phyloP scores from a whole-genome alignment of 2,113 vertebrate genomes.

The Daubentonia madagascariensis region DNA sequence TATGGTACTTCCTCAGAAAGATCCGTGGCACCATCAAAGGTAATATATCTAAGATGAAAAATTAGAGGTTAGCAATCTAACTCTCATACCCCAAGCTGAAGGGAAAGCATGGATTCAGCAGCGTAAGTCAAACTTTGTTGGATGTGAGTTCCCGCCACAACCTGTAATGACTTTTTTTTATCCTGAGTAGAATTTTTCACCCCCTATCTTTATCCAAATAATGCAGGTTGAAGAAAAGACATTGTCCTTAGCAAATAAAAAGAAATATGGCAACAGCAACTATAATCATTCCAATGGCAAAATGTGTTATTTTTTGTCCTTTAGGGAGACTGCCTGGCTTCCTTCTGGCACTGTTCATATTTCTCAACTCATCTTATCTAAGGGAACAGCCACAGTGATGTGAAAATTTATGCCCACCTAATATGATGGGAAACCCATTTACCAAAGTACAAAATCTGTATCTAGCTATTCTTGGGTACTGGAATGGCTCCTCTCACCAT shows the following conservation, averaged over 20 bases:
- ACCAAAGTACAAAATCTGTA: not conserved
- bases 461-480: not conserved
- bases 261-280: not conserved
- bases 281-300: not conserved
- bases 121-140: not conserved
- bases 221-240: not conserved
- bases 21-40: not conserved
- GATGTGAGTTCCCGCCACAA: not conserved
- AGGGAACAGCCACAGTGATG: not conserved
- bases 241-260: not conserved
- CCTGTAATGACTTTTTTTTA: not conserved
- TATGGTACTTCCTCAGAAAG: constrained; percentile 83
- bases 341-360: not conserved
- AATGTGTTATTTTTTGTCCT: not conserved
- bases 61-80: not conserved
- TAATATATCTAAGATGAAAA: constrained; percentile 41
- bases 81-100: not conserved
- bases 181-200: not conserved
- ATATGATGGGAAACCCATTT: not conserved
- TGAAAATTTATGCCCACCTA: not conserved
- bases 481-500: not conserved
- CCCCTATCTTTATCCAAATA: not conserved
- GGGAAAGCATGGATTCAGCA: not conserved
- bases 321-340: not conserved
- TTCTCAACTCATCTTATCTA: not conserved